Percentiles rank a stretch among this genome's conserved stretches.
phyloP scores from a whole-genome alignment of 2,888 invertebrate genomes.

The Phaedon cochleariae region DNA sequence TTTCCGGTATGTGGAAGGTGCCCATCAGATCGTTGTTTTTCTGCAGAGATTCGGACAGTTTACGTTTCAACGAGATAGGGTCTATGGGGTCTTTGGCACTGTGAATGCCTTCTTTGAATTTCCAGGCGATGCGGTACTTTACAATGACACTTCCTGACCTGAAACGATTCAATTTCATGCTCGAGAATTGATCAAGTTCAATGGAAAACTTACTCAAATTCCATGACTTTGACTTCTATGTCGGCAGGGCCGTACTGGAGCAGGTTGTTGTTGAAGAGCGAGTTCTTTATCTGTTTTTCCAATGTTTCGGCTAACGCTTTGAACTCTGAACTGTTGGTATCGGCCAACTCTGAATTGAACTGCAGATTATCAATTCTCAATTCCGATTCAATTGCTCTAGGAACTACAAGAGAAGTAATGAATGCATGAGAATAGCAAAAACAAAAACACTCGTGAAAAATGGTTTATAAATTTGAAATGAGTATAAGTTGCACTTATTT shows the following conservation, averaged over 20 bases:
- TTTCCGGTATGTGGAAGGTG: slow-evolving; percentile 62
- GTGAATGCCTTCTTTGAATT: slow-evolving; percentile 64
- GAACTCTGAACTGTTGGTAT: slow-evolving; percentile 71
- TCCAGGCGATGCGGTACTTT: slow-evolving; percentile 74
- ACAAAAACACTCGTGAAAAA: too few species aligned
- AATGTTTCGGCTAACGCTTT: slow-evolving; percentile 68
- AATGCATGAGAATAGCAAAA: too few species aligned
- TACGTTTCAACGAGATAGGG: slow-evolving; percentile 61
- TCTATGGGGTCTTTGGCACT: slow-evolving; percentile 65
- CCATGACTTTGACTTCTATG: slow-evolving; percentile 69
- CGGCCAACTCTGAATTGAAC: slow-evolving; percentile 67
- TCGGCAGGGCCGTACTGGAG: slow-evolving; percentile 66
- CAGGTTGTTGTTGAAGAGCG: slow-evolving; percentile 65
- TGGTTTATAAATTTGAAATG: too few species aligned
- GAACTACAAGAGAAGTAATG: slow-evolving; percentile 63
- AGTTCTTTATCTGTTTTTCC: slow-evolving; percentile 69
- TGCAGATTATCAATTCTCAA: slow-evolving; percentile 73
- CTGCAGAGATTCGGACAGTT: slow-evolving; percentile 64
- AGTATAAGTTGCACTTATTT: too few species aligned
- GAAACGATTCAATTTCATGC: slow-evolving; percentile 55
- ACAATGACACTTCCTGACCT: slow-evolving; percentile 74
- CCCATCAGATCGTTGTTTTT: slow-evolving; percentile 64
- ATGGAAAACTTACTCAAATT: slow-evolving; percentile 69
- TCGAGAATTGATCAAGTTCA: too few species aligned
- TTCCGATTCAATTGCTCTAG: slow-evolving; percentile 74